Base-by-base conservation (phyloP, 1,140 invertebrate species). In the Asbolus verrucosus region DNA sequence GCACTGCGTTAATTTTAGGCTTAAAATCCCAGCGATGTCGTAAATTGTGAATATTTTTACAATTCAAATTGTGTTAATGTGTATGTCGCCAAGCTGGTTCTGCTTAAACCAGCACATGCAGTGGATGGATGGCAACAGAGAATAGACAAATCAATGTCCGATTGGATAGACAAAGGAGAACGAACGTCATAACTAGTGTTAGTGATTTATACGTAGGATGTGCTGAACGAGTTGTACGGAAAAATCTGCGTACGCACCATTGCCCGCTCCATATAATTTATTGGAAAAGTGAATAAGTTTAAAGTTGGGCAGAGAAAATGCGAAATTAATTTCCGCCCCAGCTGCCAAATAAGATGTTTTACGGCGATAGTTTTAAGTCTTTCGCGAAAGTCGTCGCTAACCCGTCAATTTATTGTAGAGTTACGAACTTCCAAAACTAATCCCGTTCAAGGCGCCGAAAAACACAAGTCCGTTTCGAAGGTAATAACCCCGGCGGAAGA, bases 281-380 rank as follows among this genome's bases (percentile, higher is more conserved):
- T 14, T 21, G 4, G 24, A 27, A 27, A 60, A 27, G 21, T 21
- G 54, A 60, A 60, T 24, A 41, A 65, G 36, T 43, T 30, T 65
- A 13, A 39, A 30, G 62, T 39, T 30, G 6, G 4, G n/a, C n/a
- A n/a, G 38, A 19, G 19, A 65, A 65, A 54, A 54, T 54, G 21
- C 11, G 46, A 54, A 54, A 54, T 54, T 54, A 54, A 54, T 54
- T 54, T 54, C 46, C 46, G 21, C 27, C 46, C 46, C 21, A 27
- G 46, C 46, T 54, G 46, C 46, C 46, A 54, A 54, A 54, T 27
- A 30, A 54, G 46, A 54, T 54, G 46, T 54, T 54, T 54, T 54
- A 54, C 46, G 15, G 46, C 46, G 8, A 54, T 54, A 54, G 46
- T 54, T 54, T 54, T 27, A 54, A 54, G 46, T 54, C 46, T 13